Percentiles rank a stretch among this genome's conserved stretches.
These are phyloP conservation scores for Himalopsyche japonica DNA, from an alignment of 2,888 invertebrate genomes.

Conservation along the genomic window DNA sequence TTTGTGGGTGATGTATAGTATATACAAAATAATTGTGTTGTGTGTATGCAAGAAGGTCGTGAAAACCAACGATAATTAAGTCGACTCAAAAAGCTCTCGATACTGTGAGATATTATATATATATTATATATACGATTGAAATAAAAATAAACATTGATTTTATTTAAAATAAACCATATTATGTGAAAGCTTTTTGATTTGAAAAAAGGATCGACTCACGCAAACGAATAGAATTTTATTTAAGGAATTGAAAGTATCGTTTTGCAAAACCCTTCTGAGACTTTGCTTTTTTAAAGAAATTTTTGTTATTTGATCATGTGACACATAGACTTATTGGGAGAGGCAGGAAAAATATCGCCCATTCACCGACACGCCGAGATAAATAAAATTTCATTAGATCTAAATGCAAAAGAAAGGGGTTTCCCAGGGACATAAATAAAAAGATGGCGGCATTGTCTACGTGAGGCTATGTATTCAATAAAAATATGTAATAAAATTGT, in stretches of 20 bases:
- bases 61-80: too few relatives aligned
- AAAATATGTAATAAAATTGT: conserved; percentile 34
- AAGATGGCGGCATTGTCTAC: conserved; percentile 27
- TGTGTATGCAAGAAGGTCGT: too few relatives aligned
- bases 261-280: not conserved
- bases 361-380: not conserved
- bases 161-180: too few relatives aligned
- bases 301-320: not conserved
- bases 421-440: conserved; percentile 15
- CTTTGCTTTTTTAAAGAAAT: not conserved
- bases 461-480: conserved; percentile 35
- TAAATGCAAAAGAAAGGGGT: not conserved
- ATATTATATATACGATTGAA: too few relatives aligned
- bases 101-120: too few relatives aligned
- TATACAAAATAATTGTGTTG: too few relatives aligned
- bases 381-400: not conserved
- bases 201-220: not conserved
- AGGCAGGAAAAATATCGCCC: not conserved
- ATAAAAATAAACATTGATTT: too few relatives aligned
- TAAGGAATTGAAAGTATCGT: not conserved
- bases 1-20: too few relatives aligned
- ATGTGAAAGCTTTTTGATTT: too few relatives aligned
- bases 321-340: not conserved
- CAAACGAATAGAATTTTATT: not conserved
- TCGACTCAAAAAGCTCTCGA: too few relatives aligned